phyloP scores from a whole-genome alignment of 2,797 vertebrate species.

The Lacerta agilis region DNA sequence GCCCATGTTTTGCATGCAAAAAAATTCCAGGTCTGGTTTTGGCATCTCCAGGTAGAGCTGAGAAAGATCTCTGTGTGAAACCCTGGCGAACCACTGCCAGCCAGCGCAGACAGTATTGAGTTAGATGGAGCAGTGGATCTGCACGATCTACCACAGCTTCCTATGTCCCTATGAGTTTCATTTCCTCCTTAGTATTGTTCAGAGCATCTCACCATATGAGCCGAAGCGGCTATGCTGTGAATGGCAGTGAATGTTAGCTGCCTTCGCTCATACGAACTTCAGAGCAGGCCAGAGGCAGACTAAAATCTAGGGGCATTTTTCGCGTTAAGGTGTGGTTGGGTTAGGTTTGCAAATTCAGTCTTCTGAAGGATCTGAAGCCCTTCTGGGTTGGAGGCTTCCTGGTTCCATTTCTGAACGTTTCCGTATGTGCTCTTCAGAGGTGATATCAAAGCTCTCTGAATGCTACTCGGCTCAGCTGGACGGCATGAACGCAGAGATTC shows the following conservation, averaged over 20 bases:
- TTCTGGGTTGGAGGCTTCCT: not conserved
- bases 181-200: not conserved
- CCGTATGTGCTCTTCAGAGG: slow-evolving; percentile 76
- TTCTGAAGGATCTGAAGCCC: not conserved
- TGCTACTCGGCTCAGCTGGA: slow-evolving; percentile 90
- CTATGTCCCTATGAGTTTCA: not conserved
- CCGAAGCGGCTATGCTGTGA: not conserved
- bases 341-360: not conserved
- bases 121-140: not conserved
- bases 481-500: slow-evolving; percentile 92
- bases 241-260: not conserved
- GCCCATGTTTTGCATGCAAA: not conserved
- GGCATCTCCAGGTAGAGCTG: not conserved
- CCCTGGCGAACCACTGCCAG: not conserved
- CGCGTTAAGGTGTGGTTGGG: not conserved
- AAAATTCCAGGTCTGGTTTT: not conserved
- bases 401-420: slow-evolving; percentile 23
- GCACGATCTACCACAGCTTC: too few species aligned
- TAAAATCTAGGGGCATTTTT: not conserved
- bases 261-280: not conserved
- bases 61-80: not conserved
- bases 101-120: not conserved
- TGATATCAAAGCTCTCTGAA: slow-evolving; percentile 87
- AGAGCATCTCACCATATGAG: not conserved
- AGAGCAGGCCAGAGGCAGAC: not conserved